Evolutionary conservation across 2,113 vertebrate species (phyloP), one percentile per base, ranked within the genome.

Genomic region (Nerophis ophidion): DNA sequence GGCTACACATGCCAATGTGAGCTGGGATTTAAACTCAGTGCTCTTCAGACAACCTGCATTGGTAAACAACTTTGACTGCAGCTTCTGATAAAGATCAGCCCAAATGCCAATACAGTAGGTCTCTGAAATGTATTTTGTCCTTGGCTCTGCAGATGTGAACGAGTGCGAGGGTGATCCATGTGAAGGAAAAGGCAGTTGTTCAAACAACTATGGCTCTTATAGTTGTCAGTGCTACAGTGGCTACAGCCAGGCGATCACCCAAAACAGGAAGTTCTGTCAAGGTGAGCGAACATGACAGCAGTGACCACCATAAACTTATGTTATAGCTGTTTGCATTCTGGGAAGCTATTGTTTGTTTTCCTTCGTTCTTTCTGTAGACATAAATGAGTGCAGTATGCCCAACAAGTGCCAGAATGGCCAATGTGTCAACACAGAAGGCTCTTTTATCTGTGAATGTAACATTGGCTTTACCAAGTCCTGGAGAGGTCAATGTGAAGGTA

Each of bases 361-460:
- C n/a, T 46, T 44, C 62, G 74, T 71, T 82, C 68, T 66, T 71
- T 71, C 66, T 72, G 50, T 87, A 98, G 94, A 97, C 76, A 76
- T 86, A 71, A 90, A 96, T 3, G 93, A 97, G 70, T 97, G 94
- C 85, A 89, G 89, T 72, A 90, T 92, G 83, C 88, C 90, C 19
- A 91, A 76, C 45, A 75, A 87, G 72, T 97, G 95, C 81, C 83
- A 13, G n/a, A 85, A 88, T n/a, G 92, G 93, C 8, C 77, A 8
- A 1, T 98, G 95, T 73, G 77, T 92, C 85, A 97, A 97, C 89
- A 93, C 91, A 0, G 92, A 91, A 0, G 94, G 95, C 46, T 96
- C 94, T 2, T 97, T 93, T 84, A 88, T 51, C 80, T 97, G 95
- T 63, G 87, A 94, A 75, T 98, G 95, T 84, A 88, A 86, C 61